A percentile compares a stretch with the other conserved stretches of the same genome.
Evolutionary conservation across 1,140 invertebrate genomes (phyloP).

Genomic region (Zaprionus taronus): DNA sequence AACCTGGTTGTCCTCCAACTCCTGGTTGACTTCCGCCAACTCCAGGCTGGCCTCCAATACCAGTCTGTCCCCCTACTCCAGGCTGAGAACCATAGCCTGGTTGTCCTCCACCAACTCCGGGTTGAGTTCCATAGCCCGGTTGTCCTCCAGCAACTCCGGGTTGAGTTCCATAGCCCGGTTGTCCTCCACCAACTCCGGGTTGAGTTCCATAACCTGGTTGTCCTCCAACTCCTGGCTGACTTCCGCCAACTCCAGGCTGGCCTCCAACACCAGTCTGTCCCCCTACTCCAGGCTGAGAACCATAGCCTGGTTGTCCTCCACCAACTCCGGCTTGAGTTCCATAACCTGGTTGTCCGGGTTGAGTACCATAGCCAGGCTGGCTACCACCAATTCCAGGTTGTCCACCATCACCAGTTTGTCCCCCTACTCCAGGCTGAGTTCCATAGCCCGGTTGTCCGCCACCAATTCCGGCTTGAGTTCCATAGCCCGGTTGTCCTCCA

Average conservation of each 20-base stretch:
- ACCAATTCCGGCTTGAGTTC: conserved; percentile 16
- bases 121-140: conserved; percentile 3
- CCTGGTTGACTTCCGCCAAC: conserved; percentile 15
- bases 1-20: neutral
- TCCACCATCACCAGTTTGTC: conserved; percentile 19
- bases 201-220: conserved; percentile 8
- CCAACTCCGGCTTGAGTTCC: conserved; percentile 17
- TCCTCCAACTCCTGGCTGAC: conserved; percentile 2
- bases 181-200: conserved; percentile 9
- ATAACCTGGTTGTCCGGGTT: conserved; percentile 8
- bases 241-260: conserved; percentile 11
- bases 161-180: conserved; percentile 21
- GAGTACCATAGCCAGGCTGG: conserved; percentile 31
- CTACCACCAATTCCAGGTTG: conserved; percentile 9
- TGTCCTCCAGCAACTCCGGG: conserved; percentile 13
- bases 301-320: conserved; percentile 24
- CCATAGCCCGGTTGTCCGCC: conserved; percentile 15
- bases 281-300: neutral
- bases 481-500: conserved; percentile 13
- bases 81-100: neutral
- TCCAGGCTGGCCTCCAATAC: conserved; percentile 6
- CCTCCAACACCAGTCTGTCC: conserved; percentile 33
- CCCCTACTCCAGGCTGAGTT: conserved; percentile 16
- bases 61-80: conserved; percentile 16
- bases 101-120: conserved; percentile 20